These are phyloP conservation scores for Zalophus californianus DNA, from an alignment of 2,797 vertebrate genomes.

Conservation along the genomic window DNA sequence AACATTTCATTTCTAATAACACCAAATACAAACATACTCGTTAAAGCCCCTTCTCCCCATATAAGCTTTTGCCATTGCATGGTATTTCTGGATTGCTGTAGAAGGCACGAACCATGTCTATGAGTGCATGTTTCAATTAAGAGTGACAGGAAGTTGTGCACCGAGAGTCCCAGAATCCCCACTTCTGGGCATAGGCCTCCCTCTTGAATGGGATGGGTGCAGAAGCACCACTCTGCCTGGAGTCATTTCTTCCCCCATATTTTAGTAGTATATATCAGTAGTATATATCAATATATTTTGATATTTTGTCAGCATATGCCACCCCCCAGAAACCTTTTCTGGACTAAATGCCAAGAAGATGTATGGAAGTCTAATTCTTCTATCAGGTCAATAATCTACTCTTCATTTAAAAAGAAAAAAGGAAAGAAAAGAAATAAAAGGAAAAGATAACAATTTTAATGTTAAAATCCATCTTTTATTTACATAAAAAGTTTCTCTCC, in stretches of 20 bases:
- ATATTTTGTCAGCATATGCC: not conserved
- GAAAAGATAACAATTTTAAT: not conserved
- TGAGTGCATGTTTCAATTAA: fast-evolving
- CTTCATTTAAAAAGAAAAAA: not conserved
- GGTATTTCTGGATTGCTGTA: not conserved
- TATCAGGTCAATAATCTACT: not conserved
- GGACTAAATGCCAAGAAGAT: not conserved
- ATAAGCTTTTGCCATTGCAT: not conserved
- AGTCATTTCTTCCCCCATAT: not conserved
- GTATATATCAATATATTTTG: not conserved
- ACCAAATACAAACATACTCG: not conserved
- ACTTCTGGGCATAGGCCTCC: not conserved
- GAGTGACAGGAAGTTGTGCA: not conserved
- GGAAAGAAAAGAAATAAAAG: not conserved
- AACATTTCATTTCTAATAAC: constrained; percentile 62
- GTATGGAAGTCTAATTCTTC: not conserved
- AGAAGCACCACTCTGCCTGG: not conserved
- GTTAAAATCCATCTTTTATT: constrained; percentile 31
- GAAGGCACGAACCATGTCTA: fast-evolving
- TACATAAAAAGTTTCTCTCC: not conserved
- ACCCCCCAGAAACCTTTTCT: not conserved
- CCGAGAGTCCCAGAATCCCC: fast-evolving
- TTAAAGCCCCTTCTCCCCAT: not conserved
- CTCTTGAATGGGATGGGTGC: not conserved
- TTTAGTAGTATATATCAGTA: not conserved